Conservation (phyloP, 2,888 invertebrate species). For the Nemurella pictetii region DNA sequence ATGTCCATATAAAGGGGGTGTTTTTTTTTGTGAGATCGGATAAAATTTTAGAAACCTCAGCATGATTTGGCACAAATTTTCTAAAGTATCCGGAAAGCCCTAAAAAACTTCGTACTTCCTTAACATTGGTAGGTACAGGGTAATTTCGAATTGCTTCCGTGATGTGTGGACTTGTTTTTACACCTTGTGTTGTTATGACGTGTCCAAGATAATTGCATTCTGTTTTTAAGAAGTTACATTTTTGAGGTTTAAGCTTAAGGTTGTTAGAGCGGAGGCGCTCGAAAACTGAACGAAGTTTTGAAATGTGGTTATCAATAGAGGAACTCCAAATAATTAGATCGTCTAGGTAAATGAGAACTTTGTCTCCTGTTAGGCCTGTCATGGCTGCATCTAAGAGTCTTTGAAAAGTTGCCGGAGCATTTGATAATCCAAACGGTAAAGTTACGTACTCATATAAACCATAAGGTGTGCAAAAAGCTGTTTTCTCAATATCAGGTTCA, state of each 20-base stretch:
- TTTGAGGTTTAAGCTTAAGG: slow-evolving; percentile 43
- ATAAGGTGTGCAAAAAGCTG: slow-evolving; percentile 12
- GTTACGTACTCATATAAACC: slow-evolving; percentile 36
- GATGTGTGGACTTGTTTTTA: slow-evolving; percentile 43
- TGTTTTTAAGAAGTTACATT: slow-evolving; percentile 41
- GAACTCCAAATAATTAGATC: slow-evolving; percentile 41
- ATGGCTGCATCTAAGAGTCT: slow-evolving; percentile 8
- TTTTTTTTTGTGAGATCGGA: slow-evolving; percentile 1
- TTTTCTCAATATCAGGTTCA: slow-evolving; percentile 9
- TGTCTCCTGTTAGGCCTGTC: neutral
- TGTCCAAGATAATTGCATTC: slow-evolving; percentile 43
- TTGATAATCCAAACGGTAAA: slow-evolving; percentile 27
- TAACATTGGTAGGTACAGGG: slow-evolving; percentile 41
- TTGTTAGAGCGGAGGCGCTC: slow-evolving; percentile 36
- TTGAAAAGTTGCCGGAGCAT: slow-evolving; percentile 17
- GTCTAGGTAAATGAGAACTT: slow-evolving; percentile 40
- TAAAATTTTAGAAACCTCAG: slow-evolving; percentile 36
- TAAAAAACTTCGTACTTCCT: slow-evolving; percentile 43
- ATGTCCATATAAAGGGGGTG: slow-evolving; percentile 25
- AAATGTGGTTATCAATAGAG: slow-evolving; percentile 38
- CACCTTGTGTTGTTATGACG: slow-evolving; percentile 39
- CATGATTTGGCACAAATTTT: slow-evolving; percentile 43
- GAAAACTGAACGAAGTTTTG: slow-evolving; percentile 37
- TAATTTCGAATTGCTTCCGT: slow-evolving; percentile 41
- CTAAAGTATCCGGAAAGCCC: slow-evolving; percentile 43